Conservation (phyloP, 2,113 vertebrate species). For the Gobio gobio region DNA sequence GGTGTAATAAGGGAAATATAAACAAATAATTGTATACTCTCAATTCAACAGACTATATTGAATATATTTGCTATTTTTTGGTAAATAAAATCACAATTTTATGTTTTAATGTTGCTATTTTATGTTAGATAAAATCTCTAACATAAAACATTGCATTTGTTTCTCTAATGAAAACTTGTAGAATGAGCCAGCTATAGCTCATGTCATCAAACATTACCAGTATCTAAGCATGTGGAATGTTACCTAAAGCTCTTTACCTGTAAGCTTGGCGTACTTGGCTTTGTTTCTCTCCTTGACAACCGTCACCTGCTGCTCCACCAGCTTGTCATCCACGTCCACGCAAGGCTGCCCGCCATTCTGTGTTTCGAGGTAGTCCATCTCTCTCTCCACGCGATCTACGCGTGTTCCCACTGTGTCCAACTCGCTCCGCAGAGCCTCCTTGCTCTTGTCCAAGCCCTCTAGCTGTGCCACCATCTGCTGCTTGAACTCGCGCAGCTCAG, state of each 20-base stretch:
- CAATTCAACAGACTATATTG: not conserved
- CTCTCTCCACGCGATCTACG: slow-evolving; percentile 90
- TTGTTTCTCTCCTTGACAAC: slow-evolving; percentile 86
- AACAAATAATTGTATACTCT: no score
- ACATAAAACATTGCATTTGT: not conserved
- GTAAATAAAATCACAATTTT: not conserved
- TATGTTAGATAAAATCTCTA: not conserved
- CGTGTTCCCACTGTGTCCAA: slow-evolving; percentile 83
- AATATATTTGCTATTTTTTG: no score
- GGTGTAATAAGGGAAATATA: no score
- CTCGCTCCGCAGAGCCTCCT: slow-evolving; percentile 81
- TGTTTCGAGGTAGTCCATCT: slow-evolving; percentile 94
- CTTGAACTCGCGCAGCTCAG: slow-evolving; percentile 94
- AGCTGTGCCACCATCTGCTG: slow-evolving; percentile 91
- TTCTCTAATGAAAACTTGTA: not conserved
- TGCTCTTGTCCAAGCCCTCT: slow-evolving; percentile 90
- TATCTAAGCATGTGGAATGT: not conserved
- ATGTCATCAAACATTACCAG: not conserved
- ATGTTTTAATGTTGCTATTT: not conserved
- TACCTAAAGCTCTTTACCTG: slow-evolving; percentile 77
- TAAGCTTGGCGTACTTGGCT: slow-evolving; percentile 86
- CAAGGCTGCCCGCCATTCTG: slow-evolving; percentile 90
- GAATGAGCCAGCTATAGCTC: not conserved
- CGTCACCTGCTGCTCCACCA: slow-evolving; percentile 84
- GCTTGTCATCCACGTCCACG: slow-evolving; percentile 89